phyloP scores from a whole-genome alignment of 2,113 vertebrate genomes.

The Antechinus flavipes region DNA sequence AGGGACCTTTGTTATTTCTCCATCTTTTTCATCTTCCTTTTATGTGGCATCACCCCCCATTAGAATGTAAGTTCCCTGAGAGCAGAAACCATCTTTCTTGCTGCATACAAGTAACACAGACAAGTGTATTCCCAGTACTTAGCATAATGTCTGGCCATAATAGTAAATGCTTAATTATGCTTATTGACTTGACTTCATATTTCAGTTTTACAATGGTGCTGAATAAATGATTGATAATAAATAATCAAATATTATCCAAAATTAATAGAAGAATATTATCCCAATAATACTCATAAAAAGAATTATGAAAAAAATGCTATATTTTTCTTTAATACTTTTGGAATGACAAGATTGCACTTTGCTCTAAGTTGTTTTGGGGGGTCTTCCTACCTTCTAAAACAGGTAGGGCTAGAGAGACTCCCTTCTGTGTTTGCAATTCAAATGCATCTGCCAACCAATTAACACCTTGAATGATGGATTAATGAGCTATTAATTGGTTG shows the following conservation, averaged over 20 bases:
- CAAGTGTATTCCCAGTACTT: neutral
- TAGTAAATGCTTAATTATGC: neutral
- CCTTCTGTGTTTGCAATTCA: constrained; percentile 52
- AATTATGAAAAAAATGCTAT: neutral
- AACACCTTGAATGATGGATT: constrained; percentile 65
- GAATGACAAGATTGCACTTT: constrained; percentile 43
- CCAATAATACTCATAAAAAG: neutral
- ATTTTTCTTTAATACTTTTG: neutral
- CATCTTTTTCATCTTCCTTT: neutral
- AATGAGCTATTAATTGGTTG: constrained; percentile 73
- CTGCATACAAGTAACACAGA: neutral
- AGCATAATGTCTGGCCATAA: neutral
- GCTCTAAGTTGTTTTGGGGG: constrained; percentile 28
- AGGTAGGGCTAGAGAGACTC: constrained; percentile 15
- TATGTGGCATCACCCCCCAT: neutral
- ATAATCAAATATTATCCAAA: neutral
- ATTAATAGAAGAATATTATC: constrained; percentile 3
- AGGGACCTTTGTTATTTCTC: neutral
- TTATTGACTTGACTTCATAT: neutral
- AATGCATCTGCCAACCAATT: constrained; percentile 71
- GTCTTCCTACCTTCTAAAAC: constrained; percentile 21
- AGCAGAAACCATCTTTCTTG: neutral
- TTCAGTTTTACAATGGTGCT: neutral
- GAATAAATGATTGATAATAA: neutral
- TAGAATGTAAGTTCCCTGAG: neutral